Evolutionary conservation across 2,888 invertebrate genomes (phyloP).

Genomic region (Smittia sp.): DNA sequence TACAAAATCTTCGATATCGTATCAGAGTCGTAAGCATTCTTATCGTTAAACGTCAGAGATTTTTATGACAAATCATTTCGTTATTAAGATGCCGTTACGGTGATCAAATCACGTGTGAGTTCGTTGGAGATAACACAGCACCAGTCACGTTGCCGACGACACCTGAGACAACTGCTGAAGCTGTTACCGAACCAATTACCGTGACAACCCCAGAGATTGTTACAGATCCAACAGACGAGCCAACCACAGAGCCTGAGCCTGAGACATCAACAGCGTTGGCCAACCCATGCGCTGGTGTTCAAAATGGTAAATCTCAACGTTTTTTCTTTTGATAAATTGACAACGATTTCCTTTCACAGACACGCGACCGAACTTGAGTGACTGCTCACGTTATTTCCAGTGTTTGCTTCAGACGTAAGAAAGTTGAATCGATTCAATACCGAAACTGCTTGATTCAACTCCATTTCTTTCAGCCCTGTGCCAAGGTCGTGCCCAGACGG

Average conservation of each 20-base stretch:
- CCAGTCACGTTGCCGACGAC: neutral
- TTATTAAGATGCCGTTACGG: neutral
- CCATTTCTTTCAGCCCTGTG: neutral
- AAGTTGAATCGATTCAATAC: no score
- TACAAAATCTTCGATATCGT: neutral
- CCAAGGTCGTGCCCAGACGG: neutral
- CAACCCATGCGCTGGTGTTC: neutral
- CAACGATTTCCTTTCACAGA: neutral
- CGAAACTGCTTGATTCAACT: neutral
- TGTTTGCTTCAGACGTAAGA: neutral
- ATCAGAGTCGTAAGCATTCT: neutral
- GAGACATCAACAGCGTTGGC: neutral
- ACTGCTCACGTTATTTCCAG: neutral
- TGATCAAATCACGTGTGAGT: conserved; percentile 6
- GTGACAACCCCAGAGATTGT: neutral
- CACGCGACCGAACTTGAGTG: neutral
- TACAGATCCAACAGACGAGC: neutral
- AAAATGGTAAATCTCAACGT: neutral
- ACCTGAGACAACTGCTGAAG: neutral
- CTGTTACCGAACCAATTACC: neutral
- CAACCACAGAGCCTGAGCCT: neutral
- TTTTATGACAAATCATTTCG: neutral
- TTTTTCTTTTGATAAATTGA: no score
- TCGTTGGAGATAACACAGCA: neutral
- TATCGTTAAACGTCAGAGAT: neutral